Conservation (phyloP, 2,888 invertebrate species). For the Galeruca laticollis region DNA sequence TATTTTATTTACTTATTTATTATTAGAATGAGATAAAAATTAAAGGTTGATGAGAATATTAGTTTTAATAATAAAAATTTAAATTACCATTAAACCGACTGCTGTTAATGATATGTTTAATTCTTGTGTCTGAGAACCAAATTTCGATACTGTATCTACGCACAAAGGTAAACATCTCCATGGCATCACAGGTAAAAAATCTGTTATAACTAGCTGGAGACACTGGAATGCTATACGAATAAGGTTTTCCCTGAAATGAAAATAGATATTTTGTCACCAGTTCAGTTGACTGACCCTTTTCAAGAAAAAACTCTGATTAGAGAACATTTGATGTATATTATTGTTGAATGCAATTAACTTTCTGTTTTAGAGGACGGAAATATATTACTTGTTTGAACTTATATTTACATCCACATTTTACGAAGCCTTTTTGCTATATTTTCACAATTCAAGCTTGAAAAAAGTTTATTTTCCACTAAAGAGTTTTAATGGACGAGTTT, state of each 20-base stretch:
- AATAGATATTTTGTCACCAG: conserved; percentile 4
- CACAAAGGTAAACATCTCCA: conserved; percentile 91
- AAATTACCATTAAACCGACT: conserved; percentile 89
- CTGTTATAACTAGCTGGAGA: conserved; percentile 93
- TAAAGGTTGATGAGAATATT: no score
- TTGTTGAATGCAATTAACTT: no score
- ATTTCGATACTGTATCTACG: conserved; percentile 93
- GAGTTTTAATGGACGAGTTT: no score
- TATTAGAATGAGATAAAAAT: no score
- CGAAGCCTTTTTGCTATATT: no score
- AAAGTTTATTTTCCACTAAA: no score
- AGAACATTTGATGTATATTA: not conserved
- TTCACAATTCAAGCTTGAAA: no score
- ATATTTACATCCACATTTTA: no score
- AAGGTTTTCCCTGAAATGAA: conserved; percentile 80
- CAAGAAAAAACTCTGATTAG: not conserved
- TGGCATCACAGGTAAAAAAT: conserved; percentile 92
- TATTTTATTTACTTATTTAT: no score
- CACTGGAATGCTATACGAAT: conserved; percentile 96
- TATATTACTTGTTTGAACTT: no score
- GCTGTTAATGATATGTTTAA: conserved; percentile 97
- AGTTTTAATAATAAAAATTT: no score
- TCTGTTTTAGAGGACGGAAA: no score
- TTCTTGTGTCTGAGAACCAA: conserved; percentile 96
- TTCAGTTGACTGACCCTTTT: not conserved